These are phyloP conservation scores for Parambassis ranga DNA, from an alignment of 2,797 vertebrate species.

Conservation along the genomic window DNA sequence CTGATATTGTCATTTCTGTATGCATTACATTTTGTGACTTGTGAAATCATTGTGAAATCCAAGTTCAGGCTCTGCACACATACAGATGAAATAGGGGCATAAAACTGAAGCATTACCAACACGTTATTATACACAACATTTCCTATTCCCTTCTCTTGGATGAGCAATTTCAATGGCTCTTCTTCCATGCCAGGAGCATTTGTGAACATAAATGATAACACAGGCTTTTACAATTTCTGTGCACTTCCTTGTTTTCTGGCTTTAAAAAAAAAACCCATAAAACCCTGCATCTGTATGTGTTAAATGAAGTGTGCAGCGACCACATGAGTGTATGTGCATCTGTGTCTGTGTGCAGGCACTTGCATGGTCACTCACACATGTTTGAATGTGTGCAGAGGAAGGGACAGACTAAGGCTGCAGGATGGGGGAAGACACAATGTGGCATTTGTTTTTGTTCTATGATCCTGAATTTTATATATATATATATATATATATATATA, in stretches of 20 bases:
- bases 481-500: no score
- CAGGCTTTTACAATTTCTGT: slow-evolving; percentile 72
- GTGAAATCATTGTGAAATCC: slow-evolving; percentile 71
- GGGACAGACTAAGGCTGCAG: slow-evolving; percentile 62
- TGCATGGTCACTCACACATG: slow-evolving; percentile 43
- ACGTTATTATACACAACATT: slow-evolving; percentile 75
- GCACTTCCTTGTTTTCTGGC: slow-evolving; percentile 74
- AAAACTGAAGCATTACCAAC: slow-evolving; percentile 77
- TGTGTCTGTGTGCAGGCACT: background rate
- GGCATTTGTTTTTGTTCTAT: slow-evolving; percentile 15
- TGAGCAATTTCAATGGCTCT: slow-evolving; percentile 75
- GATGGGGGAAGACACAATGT: slow-evolving; percentile 54
- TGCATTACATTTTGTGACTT: slow-evolving; percentile 66
- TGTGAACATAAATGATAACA: slow-evolving; percentile 77
- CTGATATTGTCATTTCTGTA: slow-evolving; percentile 58
- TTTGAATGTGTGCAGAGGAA: slow-evolving; percentile 57
- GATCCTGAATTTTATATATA: slow-evolving; percentile 31
- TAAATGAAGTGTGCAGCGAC: slow-evolving; percentile 71
- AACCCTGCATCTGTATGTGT: slow-evolving; percentile 70
- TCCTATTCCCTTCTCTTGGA: slow-evolving; percentile 74
- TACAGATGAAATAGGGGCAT: slow-evolving; percentile 60
- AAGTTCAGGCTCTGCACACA: slow-evolving; percentile 54
- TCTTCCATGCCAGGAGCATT: slow-evolving; percentile 74
- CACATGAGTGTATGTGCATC: slow-evolving; percentile 39
- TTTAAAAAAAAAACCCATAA: slow-evolving; percentile 77